These are phyloP conservation scores for Brachynemurus nebulosus DNA, from an alignment of 2,888 invertebrate genomes.

Conservation along the genomic window DNA sequence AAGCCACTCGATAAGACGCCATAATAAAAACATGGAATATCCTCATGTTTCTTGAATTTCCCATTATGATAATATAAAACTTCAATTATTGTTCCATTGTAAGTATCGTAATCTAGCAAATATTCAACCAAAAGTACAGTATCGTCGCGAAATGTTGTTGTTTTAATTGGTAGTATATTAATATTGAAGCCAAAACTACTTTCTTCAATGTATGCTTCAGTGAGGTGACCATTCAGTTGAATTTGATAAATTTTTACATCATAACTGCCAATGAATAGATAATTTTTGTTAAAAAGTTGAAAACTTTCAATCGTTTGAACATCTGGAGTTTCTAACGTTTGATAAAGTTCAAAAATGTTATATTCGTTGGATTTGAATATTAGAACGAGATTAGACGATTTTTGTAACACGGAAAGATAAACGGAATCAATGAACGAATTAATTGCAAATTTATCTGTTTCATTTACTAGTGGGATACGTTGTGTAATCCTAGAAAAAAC, in stretches of 20 bases:
- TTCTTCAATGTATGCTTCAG: slow-evolving; percentile 18
- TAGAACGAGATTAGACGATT: slow-evolving; percentile 17
- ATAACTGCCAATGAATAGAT: slow-evolving; percentile 28
- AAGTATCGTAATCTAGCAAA: slow-evolving; percentile 22
- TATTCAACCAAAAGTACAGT: slow-evolving; percentile 31
- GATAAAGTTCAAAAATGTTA: slow-evolving; percentile 20
- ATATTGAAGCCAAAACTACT: slow-evolving; percentile 24
- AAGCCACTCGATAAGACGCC: slow-evolving; percentile 24
- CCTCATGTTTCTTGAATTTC: slow-evolving; percentile 28
- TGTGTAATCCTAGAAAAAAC: slow-evolving; percentile 23
- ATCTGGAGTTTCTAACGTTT: slow-evolving; percentile 22
- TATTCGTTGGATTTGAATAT: slow-evolving; percentile 23
- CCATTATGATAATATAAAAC: slow-evolving; percentile 26
- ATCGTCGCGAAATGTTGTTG: slow-evolving; percentile 32
- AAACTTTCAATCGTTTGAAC: slow-evolving; percentile 25
- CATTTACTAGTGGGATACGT: slow-evolving; percentile 21
- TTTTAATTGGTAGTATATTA: slow-evolving; percentile 28
- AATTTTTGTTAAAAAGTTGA: slow-evolving; percentile 27
- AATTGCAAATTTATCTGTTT: slow-evolving; percentile 23
- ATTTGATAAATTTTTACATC: slow-evolving; percentile 17
- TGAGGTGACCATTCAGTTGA: no score
- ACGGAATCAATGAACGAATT: slow-evolving; percentile 19
- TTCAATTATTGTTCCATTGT: slow-evolving; percentile 24
- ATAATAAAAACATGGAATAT: slow-evolving; percentile 26
- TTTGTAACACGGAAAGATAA: slow-evolving; percentile 27